Evolutionary conservation across 2,888 invertebrate genomes (phyloP).

Genomic region (Hipparchia semele): DNA sequence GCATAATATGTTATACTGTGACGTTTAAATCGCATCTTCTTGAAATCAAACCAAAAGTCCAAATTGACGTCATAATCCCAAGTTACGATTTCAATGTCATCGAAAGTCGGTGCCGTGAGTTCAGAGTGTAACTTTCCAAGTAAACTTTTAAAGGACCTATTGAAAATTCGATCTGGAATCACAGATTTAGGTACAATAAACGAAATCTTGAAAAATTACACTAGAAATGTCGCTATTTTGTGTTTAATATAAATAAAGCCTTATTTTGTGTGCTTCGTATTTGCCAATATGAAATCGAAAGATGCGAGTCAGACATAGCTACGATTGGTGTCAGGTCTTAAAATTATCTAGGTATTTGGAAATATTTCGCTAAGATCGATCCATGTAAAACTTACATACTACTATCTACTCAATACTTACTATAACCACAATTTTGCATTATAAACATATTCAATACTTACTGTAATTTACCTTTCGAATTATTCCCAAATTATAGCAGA

Average conservation of each 20-base stretch:
- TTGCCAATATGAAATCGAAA: conserved; percentile 64
- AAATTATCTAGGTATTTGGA: background rate
- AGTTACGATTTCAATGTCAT: background rate
- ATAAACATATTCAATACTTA: too few species aligned
- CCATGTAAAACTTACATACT: background rate
- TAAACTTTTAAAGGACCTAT: too few species aligned
- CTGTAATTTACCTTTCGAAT: background rate
- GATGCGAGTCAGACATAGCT: conserved; percentile 47
- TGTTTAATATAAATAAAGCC: background rate
- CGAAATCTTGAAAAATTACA: background rate
- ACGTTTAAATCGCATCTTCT: background rate
- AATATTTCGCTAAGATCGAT: background rate
- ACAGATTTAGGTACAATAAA: too few species aligned
- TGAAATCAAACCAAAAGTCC: too few species aligned
- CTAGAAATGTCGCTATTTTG: background rate
- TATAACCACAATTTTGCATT: too few species aligned
- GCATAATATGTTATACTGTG: background rate
- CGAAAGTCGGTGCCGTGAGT: background rate
- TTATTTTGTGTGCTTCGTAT: conserved; percentile 39
- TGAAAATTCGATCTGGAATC: too few species aligned
- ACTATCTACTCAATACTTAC: too few species aligned
- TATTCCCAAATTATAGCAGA: too few species aligned
- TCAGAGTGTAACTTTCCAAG: too few species aligned
- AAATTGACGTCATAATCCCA: too few species aligned
- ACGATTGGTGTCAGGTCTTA: background rate